Evolutionary conservation across 2,113 vertebrate species (phyloP), one percentile per base, ranked within the genome.

Genomic region (Cottus gobio): DNA sequence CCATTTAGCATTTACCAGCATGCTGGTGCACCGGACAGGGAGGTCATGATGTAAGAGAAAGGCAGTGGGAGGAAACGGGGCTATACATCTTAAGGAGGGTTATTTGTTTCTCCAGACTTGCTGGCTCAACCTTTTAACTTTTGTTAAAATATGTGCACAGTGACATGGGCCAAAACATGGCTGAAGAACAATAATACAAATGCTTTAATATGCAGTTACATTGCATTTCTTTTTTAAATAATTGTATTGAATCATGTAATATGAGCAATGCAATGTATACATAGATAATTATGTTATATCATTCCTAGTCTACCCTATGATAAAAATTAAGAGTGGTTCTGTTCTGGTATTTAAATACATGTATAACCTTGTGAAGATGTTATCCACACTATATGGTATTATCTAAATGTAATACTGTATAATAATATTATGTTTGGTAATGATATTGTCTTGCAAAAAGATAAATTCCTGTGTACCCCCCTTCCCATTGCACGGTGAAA

Each of bases 391-490:
- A 44, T 65, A 22, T 6, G 4, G 2, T 42, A 52, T 31, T 60
- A 22, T 28, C 5, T 15, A 13, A 12, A 31, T 30, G 28, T 34
- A n/a, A 39, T 22, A n/a, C n/a, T n/a, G n/a, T n/a, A 65, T 7
- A 4, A 18, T 30, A 15, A 10, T 18, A 28, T 52, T 4, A 50
- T 11, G 46, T 75, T 63, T 28, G 22, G 34, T 18, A 34, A 42
- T 46, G 24, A 31, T 50, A 37, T 70, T 60, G 48, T 46, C 13
- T 34, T 9, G 54, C 64, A 26, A 67, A 63, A 80, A 24, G 20
- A 20, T 0, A 62, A 62, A 82, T 57, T 77, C 54, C 50, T 82
- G 12, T 13, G 36, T 56, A 20, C 15, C 34, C n/a, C n/a, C 22
- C 28, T 44, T 7, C 24, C 13, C 9, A 65, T 79, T 57, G 57